Base-by-base conservation (phyloP, 1,140 invertebrate genomes). In the Panulirus ornatus region DNA sequence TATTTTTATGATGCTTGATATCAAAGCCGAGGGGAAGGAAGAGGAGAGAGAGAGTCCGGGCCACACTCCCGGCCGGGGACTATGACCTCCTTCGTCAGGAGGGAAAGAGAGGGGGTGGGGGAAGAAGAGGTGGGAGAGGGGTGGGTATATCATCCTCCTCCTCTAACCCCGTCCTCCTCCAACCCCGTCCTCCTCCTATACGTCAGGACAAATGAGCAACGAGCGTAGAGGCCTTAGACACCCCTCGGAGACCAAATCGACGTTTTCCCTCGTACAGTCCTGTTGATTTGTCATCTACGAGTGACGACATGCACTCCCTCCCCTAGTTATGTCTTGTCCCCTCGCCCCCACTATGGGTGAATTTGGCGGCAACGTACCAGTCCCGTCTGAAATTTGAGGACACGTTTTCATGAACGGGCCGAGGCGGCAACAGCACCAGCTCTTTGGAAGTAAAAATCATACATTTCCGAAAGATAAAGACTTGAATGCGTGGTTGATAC, bases 1-100 rank as follows among this genome's bases (percentile, higher is more conserved):
- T 89, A 89, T 83, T 89, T 89, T 89, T 89, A 89, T 79, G 87
- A 89, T 89, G 87, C 87, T 89, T 89, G 87, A 79, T 89, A 89
- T 89, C 78, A 83, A 82, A 83, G 78, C 38, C 34, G 19, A 78
- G 73, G 75, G 51, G 54, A 40, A 82, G 54, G 30, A 34, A n/a
- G 22, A 47, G 42, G n/a, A 70, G 66, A 85, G 83, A 73, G 44
- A 44, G 70, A 47, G 83, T 75, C 54, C 38, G 78, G 66, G 44
- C 40, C 40, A 89, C 87, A 89, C 71, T 89, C 63, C 86, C 70
- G 70, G 86, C 86, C 86, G 81, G 71, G 86, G 76, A 81, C 76
- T 81, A 81, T 88, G 86, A 88, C 76, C 76, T 81, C 27, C 81
- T 88, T 54, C 51, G 34, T 88, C 86, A 88, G 22, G 30, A 38